Evolutionary conservation across 2,797 vertebrate species (phyloP).

Genomic region (Remorina albescens): DNA sequence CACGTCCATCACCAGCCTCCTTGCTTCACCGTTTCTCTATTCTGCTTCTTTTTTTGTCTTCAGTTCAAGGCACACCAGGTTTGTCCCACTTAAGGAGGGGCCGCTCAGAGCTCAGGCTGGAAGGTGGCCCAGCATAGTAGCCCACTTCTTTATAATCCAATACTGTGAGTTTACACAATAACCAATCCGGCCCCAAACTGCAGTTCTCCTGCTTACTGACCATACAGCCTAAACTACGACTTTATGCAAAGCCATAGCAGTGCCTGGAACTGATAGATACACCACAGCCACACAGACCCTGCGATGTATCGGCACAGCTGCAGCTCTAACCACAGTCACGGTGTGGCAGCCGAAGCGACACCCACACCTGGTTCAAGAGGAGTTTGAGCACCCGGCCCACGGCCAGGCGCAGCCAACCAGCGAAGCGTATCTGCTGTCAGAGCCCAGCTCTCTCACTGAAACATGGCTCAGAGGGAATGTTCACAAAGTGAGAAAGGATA

Average conservation of each 20-base stretch:
- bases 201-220: too few species aligned
- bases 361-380: background rate
- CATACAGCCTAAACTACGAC: background rate
- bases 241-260: background rate
- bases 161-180: too few species aligned
- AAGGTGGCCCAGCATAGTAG: too few species aligned
- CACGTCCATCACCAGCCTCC: too few species aligned
- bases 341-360: background rate
- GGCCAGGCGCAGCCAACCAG: background rate
- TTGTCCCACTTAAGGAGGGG: too few species aligned
- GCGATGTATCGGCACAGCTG: background rate
- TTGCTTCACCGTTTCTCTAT: too few species aligned
- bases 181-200: too few species aligned
- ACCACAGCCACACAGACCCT: background rate
- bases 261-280: background rate
- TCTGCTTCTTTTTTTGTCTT: too few species aligned
- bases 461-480: background rate
- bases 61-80: too few species aligned
- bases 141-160: too few species aligned
- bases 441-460: slow-evolving; percentile 1
- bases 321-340: background rate
- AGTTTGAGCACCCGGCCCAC: background rate
- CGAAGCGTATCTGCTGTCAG: background rate
- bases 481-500: slow-evolving; percentile 5
- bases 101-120: too few species aligned